Percentiles rank a stretch among this genome's conserved stretches.
Evolutionary conservation across 2,797 vertebrate genomes (phyloP).

Genomic region (Pseudochromis fuscus): DNA sequence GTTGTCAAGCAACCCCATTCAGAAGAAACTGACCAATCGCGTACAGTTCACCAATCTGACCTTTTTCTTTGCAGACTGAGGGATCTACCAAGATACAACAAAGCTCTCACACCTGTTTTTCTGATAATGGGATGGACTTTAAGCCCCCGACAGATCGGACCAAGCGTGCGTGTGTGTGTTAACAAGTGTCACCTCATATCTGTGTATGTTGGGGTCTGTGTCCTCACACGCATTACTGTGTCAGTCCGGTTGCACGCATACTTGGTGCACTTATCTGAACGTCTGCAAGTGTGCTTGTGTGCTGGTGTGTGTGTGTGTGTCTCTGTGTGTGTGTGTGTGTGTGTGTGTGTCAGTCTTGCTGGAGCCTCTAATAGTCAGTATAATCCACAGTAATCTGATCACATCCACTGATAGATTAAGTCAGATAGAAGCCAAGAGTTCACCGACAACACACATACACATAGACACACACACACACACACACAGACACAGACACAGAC

Average conservation of each 20-base stretch:
- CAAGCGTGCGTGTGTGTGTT: slow-evolving; percentile 10
- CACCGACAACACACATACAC: not conserved
- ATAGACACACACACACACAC: not conserved
- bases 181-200: slow-evolving; percentile 53
- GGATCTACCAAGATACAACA: slow-evolving; percentile 9
- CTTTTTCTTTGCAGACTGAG: slow-evolving; percentile 15
- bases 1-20: not conserved
- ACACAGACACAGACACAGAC: not conserved
- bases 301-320: slow-evolving; percentile 25
- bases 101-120: slow-evolving; percentile 50
- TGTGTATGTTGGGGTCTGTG: slow-evolving; percentile 34
- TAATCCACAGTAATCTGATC: slow-evolving; percentile 78
- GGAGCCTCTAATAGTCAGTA: slow-evolving; percentile 55
- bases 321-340: slow-evolving; percentile 22
- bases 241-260: slow-evolving; percentile 25
- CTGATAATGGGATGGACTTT: slow-evolving; percentile 57
- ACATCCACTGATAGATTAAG: slow-evolving; percentile 74
- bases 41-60: too few species aligned
- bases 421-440: slow-evolving; percentile 45
- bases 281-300: slow-evolving; percentile 3
- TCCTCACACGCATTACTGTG: slow-evolving; percentile 48
- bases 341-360: slow-evolving; percentile 30
- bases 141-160: slow-evolving; percentile 44
- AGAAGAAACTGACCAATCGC: too few species aligned
- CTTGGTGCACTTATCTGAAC: slow-evolving; percentile 7